These are phyloP conservation scores for Zaprionus africanus DNA, from an alignment of 1,140 invertebrate species.

Conservation along the genomic window DNA sequence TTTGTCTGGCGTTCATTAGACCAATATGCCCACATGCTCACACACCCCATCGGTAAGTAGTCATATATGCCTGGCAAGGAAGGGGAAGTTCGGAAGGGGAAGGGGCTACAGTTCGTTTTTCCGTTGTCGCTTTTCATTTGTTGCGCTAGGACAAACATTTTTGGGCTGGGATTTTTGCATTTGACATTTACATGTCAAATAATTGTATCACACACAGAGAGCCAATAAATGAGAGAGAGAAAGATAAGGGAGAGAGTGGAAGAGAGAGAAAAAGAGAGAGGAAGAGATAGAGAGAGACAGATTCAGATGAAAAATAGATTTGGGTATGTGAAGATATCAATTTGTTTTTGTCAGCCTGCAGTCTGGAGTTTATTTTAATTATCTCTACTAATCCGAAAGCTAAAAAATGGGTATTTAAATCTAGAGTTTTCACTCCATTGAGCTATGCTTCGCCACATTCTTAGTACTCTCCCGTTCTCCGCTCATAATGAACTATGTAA, in stretches of 20 bases:
- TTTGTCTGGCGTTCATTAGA: slow-evolving; percentile 75
- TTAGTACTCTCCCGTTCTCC: background rate
- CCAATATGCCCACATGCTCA: slow-evolving; percentile 66
- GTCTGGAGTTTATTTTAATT: background rate
- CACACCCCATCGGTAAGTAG: slow-evolving; percentile 8
- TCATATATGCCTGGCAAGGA: slow-evolving; percentile 1
- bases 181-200: slow-evolving; percentile 63
- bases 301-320: background rate
- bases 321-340: background rate
- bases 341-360: slow-evolving; percentile 18
- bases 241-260: background rate
- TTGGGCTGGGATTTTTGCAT: slow-evolving; percentile 43
- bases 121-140: slow-evolving; percentile 68
- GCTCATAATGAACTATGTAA: background rate
- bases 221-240: background rate
- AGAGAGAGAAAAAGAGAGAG: background rate
- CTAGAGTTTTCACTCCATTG: background rate
- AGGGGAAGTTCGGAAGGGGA: background rate
- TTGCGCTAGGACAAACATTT: slow-evolving; percentile 66
- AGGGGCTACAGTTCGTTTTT: slow-evolving; percentile 17
- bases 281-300: background rate
- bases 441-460: background rate
- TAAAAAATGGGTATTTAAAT: background rate
- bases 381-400: background rate
- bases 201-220: slow-evolving; percentile 20